Conservation (phyloP, 2,888 invertebrate species). For the Noctua fimbriata region DNA sequence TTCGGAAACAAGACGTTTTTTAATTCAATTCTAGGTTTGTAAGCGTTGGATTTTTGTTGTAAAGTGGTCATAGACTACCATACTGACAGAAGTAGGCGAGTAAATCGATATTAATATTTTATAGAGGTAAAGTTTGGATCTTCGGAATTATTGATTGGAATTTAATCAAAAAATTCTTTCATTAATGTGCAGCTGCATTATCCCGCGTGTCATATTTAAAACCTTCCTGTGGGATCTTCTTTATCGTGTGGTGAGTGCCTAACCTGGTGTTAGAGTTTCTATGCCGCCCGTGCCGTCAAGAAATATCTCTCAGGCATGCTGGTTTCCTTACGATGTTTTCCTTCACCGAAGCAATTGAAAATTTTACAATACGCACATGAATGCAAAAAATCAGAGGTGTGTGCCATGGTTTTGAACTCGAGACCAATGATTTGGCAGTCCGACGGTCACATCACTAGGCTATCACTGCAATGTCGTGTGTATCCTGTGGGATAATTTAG, state of each 20-base stretch:
- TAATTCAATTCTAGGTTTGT: neutral
- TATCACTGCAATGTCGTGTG: too few relatives aligned
- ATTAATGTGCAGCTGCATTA: neutral
- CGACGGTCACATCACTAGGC: too few relatives aligned
- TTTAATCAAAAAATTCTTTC: neutral
- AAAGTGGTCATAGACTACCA: neutral
- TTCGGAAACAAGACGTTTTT: conserved; percentile 16
- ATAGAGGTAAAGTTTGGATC: neutral
- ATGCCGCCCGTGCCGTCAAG: too few relatives aligned
- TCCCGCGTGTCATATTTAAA: neutral
- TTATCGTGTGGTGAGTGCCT: too few relatives aligned
- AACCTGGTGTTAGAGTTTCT: too few relatives aligned
- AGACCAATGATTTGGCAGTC: too few relatives aligned
- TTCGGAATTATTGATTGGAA: neutral
- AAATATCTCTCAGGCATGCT: too few relatives aligned
- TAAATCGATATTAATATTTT: neutral
- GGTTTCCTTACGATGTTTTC: too few relatives aligned
- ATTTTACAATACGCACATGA: too few relatives aligned
- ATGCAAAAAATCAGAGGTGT: too few relatives aligned
- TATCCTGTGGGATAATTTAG: neutral
- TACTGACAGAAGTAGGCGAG: neutral
- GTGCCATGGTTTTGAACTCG: too few relatives aligned
- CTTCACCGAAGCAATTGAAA: too few relatives aligned
- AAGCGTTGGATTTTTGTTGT: neutral
- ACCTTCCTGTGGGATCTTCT: neutral